Percentiles rank a stretch among this genome's conserved stretches.
phyloP scores from a whole-genome alignment of 2,797 vertebrate species.

The Tokudaia tokunoshimensis region DNA sequence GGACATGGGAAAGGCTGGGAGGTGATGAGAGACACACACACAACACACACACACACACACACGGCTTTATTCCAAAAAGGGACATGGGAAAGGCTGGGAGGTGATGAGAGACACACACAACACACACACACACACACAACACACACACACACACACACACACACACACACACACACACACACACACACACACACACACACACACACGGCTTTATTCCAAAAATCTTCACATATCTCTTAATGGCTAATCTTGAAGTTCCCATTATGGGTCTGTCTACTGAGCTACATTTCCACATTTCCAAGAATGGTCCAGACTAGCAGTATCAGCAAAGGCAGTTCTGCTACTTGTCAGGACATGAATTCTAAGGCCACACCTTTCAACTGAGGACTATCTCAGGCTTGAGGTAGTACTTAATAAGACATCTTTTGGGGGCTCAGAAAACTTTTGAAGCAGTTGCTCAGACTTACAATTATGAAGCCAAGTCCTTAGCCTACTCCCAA shows the following conservation, averaged over 20 bases:
- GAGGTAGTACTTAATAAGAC: neutral
- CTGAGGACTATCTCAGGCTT: neutral
- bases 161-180: too few species aligned
- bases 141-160: too few species aligned
- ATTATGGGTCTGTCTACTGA: neutral
- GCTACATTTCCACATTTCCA: constrained; percentile 20
- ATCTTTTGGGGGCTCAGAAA: neutral
- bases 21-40: too few species aligned
- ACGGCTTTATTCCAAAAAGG: too few species aligned
- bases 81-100: too few species aligned
- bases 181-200: too few species aligned
- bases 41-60: too few species aligned
- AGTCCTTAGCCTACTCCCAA: neutral
- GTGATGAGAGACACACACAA: too few species aligned
- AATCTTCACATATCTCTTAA: neutral
- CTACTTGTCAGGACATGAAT: neutral
- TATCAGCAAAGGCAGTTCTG: neutral
- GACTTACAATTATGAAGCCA: neutral
- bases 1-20: too few species aligned
- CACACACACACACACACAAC: too few species aligned
- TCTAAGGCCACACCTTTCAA: neutral
- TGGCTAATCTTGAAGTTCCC: constrained; percentile 25
- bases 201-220: too few species aligned
- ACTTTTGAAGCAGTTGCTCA: neutral
- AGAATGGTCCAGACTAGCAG: neutral